Evolutionary conservation across 2,113 vertebrate genomes (phyloP).

Genomic region (Hypanus sabinus): DNA sequence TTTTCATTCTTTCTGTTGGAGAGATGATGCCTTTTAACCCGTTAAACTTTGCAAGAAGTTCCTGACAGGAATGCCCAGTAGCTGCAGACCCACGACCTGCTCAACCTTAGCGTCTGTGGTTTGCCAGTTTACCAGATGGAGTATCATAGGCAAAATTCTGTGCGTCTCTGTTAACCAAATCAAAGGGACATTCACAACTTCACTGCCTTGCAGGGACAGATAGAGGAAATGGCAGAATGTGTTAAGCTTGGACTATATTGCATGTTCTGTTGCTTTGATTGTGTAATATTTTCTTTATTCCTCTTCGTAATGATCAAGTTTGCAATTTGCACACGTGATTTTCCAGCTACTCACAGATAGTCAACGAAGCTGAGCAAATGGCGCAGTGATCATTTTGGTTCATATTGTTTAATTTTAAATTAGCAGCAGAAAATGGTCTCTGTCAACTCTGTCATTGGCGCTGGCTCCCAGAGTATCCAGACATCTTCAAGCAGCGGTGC

Average conservation of each 20-base stretch:
- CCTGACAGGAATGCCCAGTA: neutral
- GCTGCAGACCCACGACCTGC: neutral
- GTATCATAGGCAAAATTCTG: neutral
- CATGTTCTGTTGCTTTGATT: neutral
- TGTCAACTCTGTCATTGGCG: no score
- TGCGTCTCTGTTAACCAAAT: neutral
- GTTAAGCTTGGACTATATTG: constrained; percentile 5
- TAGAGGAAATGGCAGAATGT: neutral
- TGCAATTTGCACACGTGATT: neutral
- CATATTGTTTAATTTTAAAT: neutral
- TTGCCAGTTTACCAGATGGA: neutral
- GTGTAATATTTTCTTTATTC: neutral
- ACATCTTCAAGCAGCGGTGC: no score
- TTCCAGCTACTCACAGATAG: neutral
- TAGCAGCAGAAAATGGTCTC: neutral
- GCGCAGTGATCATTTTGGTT: neutral
- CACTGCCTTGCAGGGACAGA: neutral
- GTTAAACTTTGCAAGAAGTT: neutral
- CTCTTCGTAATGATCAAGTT: neutral
- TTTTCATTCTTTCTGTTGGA: constrained; percentile 11
- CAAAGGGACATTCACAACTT: neutral
- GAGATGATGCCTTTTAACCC: neutral
- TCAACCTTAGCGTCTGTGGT: neutral
- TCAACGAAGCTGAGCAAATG: neutral
- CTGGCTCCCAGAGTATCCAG: no score